Evolutionary conservation across 2,888 invertebrate genomes (phyloP).

Genomic region (Nasonia oneida): DNA sequence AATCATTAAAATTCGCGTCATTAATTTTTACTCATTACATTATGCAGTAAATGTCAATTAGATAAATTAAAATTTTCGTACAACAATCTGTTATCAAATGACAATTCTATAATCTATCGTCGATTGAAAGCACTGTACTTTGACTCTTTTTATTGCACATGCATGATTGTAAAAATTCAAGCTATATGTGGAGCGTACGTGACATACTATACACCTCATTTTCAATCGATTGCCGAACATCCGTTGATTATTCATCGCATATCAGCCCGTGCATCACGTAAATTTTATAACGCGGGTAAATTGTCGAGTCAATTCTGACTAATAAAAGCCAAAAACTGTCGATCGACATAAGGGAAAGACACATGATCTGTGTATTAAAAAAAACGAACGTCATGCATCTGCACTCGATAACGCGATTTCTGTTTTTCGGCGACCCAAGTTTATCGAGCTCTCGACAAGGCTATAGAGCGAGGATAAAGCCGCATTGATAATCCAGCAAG

Average conservation of each 20-base stretch:
- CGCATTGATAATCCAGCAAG: background rate
- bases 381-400: background rate
- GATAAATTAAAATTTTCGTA: background rate
- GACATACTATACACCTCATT: background rate
- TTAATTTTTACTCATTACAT: background rate
- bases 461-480: background rate
- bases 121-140: background rate
- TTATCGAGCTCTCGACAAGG: constrained; percentile 1
- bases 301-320: background rate
- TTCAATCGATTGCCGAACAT: background rate
- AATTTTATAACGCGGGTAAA: background rate
- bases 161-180: background rate
- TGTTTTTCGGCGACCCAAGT: background rate
- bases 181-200: background rate
- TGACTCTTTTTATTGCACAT: background rate
- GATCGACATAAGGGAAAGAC: background rate
- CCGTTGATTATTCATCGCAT: background rate
- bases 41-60: background rate
- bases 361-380: background rate
- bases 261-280: background rate
- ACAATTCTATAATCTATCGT: background rate
- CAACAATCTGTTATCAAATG: too few species aligned
- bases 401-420: background rate
- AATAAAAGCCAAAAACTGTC: background rate
- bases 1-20: background rate